Percentiles rank a stretch among this genome's conserved stretches.
Evolutionary conservation across 2,113 vertebrate species (phyloP).

Genomic region (Lethenteron camtschaticum): DNA sequence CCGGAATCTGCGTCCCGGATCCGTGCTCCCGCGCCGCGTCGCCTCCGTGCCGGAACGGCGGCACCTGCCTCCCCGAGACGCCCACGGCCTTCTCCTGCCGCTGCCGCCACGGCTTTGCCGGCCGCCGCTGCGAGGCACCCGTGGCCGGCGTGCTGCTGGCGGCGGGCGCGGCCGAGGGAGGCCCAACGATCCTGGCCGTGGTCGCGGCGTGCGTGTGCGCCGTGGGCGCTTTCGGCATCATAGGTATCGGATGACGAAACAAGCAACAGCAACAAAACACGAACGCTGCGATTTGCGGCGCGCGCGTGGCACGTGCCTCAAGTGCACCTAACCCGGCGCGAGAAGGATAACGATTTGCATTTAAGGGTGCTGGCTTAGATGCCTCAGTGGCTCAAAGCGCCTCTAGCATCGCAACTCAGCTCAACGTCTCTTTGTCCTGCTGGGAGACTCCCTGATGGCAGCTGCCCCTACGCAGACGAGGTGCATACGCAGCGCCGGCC

Average conservation of each 20-base stretch:
- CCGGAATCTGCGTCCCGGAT: constrained; percentile 9
- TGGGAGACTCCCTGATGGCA: too few relatives aligned
- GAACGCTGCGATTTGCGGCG: constrained; percentile 8
- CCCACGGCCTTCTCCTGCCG: constrained; percentile 37
- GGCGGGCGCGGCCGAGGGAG: constrained; percentile 38
- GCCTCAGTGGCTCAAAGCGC: too few relatives aligned
- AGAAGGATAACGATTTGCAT: too few relatives aligned
- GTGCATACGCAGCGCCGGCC: too few relatives aligned
- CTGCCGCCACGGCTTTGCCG: constrained; percentile 39
- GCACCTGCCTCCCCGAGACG: constrained; percentile 38
- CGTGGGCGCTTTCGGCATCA: constrained; percentile 48
- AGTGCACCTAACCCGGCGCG: too few relatives aligned
- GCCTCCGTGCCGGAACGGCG: constrained; percentile 28
- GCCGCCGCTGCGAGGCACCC: constrained; percentile 38
- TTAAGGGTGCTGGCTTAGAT: too few relatives aligned
- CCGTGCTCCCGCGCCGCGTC: too few relatives aligned
- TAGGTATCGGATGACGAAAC: constrained; percentile 29
- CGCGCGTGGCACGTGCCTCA: too few relatives aligned
- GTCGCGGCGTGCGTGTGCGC: constrained; percentile 61
- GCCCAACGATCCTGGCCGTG: constrained; percentile 54
- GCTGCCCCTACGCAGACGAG: too few relatives aligned
- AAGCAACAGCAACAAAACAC: constrained; percentile 11
- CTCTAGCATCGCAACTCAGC: too few relatives aligned
- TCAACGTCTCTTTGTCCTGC: too few relatives aligned
- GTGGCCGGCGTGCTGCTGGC: constrained; percentile 17